Conservation (phyloP, 2,888 invertebrate species). For the Pandemis cinnamomeana region DNA sequence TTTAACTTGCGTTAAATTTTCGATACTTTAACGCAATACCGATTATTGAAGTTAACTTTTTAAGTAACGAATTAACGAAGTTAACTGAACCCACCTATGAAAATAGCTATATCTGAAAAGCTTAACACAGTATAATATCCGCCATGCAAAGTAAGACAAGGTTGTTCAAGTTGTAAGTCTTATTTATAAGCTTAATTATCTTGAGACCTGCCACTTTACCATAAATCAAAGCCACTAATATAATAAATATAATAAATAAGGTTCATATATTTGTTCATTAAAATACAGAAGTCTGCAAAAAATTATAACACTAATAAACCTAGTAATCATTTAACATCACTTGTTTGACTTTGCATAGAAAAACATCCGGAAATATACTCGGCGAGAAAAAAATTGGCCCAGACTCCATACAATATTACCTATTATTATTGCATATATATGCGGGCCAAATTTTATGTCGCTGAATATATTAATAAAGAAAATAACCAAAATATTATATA, state of each 20-base stretch:
- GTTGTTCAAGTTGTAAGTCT: neutral
- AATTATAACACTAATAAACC: too few species aligned
- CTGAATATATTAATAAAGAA: neutral
- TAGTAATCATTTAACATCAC: neutral
- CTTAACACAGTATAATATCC: neutral
- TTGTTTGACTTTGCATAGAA: conserved; percentile 6
- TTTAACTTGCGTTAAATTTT: neutral
- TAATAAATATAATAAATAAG: neutral
- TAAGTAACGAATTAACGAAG: too few species aligned
- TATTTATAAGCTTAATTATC: neutral
- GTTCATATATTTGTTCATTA: neutral
- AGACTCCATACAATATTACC: too few species aligned
- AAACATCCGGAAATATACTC: neutral
- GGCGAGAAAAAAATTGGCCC: too few species aligned
- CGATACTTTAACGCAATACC: too few species aligned
- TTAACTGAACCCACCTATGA: neutral
- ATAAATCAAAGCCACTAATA: neutral
- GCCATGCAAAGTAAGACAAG: conserved; percentile 3
- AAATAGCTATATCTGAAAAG: neutral
- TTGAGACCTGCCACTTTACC: neutral
- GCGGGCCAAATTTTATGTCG: too few species aligned
- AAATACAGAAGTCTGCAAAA: neutral
- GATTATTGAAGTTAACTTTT: too few species aligned
- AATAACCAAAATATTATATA: neutral
- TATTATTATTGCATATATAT: too few species aligned